Base-by-base conservation (phyloP, 2,888 invertebrate genomes). In the Zhuqinia jingwanae region DNA sequence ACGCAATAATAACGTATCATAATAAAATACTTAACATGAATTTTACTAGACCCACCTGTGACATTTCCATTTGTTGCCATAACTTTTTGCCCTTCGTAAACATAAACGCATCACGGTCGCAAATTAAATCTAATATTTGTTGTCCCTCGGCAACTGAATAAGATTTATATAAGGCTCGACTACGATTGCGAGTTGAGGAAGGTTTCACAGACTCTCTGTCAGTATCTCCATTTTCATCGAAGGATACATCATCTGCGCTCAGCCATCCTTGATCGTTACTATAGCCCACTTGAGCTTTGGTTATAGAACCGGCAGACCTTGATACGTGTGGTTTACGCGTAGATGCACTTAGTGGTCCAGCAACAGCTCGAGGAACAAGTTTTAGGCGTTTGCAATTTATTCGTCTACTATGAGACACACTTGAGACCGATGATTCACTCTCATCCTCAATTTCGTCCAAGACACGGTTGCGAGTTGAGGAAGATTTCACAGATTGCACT, bases 121-220 rank as follows among this genome's bases (percentile, higher is more conserved):
- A 81, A 17, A 81, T 73, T 5, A 68, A 15, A 60, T 81, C 58
- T 5, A 81, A 30, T 1, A 81, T 58, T 60, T 17, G 20, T 25
- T 81, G 81, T 10, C 81, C 81, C 15, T 81, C 81, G 8, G 36
- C 17, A 20, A 3, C 10, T 1, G 58, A 25, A 58, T n/a, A 53
- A 81, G 1, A 11, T 22, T 73, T n/a, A n/a, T n/a, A n/a, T n/a
- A n/a, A n/a, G n/a, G n/a, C n/a, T n/a, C n/a, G n/a, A n/a, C n/a
- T n/a, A n/a, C n/a, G n/a, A n/a, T n/a, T n/a, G n/a, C n/a, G n/a
- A n/a, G n/a, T n/a, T n/a, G 3, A 30, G 3, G 63, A 63, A 30
- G n/a, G n/a, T n/a, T n/a, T 36, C n/a, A 6, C 22, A 1, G 63
- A 63, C 6, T 13, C 15, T 8, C n/a, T 36, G 17, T 36, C 65